These are phyloP conservation scores for Glossophaga mutica DNA, from an alignment of 2,797 vertebrate genomes.

Conservation along the genomic window DNA sequence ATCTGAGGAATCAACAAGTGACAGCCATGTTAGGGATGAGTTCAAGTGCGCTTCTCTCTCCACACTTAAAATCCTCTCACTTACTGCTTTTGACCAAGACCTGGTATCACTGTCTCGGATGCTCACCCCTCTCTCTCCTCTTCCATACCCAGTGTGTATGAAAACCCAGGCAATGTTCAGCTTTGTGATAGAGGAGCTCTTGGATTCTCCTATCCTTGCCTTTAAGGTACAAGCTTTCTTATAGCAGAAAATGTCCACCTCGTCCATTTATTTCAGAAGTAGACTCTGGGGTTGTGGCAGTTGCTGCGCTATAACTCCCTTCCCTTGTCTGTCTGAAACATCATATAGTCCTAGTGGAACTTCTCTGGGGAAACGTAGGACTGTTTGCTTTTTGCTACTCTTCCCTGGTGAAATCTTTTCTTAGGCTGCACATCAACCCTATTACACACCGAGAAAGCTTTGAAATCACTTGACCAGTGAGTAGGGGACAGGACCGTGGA, in stretches of 20 bases:
- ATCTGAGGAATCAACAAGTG: not conserved
- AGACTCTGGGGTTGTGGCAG: not conserved
- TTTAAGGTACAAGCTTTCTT: not conserved
- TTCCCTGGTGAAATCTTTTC: not conserved
- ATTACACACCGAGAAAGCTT: not conserved
- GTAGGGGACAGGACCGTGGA: not conserved
- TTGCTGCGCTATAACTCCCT: not conserved
- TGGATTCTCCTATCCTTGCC: not conserved
- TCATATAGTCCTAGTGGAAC: not conserved
- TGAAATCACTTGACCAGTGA: not conserved
- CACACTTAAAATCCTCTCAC: not conserved
- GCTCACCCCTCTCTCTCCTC: not conserved
- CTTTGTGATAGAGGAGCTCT: not conserved
- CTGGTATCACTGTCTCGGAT: not conserved
- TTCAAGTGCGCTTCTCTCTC: not conserved
- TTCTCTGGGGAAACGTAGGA: slow-evolving; percentile 10
- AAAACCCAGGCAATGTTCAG: not conserved
- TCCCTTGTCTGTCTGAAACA: not conserved
- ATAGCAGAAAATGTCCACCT: not conserved
- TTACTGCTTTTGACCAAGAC: not conserved
- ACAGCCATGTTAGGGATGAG: not conserved
- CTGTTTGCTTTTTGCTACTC: not conserved
- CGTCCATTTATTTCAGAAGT: slow-evolving; percentile 13
- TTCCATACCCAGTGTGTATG: not conserved
- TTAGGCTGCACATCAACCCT: not conserved